These are phyloP conservation scores for Drosophila pseudotalamancana DNA, from an alignment of 2,888 invertebrate species.

Conservation along the genomic window DNA sequence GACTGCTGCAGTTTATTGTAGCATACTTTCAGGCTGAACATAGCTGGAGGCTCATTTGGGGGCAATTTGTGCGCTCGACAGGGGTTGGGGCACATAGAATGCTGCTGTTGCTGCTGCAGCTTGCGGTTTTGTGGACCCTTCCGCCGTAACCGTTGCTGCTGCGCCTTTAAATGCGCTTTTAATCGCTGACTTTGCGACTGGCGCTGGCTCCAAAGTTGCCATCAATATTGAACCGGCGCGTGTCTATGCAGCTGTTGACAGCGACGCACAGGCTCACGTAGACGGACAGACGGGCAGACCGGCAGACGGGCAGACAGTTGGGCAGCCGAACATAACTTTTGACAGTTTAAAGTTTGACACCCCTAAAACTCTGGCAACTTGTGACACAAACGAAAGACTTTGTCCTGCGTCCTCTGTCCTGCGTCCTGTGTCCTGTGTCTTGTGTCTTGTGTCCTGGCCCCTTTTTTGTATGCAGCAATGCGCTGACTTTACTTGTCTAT, in stretches of 20 bases:
- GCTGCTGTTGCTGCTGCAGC: constrained; percentile 50
- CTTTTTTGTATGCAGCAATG: constrained; percentile 64
- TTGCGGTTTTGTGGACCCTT: constrained; percentile 27
- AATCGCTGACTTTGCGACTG: constrained; percentile 58
- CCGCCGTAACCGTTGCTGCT: not conserved
- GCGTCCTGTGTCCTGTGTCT: constrained; percentile 13
- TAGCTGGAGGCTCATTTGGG: constrained; percentile 43
- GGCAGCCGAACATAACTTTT: constrained; percentile 50
- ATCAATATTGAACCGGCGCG: constrained; percentile 76
- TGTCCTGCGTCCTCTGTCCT: constrained; percentile 13
- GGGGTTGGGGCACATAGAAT: constrained; percentile 28
- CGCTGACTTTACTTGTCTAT: constrained; percentile 54
- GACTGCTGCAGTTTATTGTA: constrained; percentile 67
- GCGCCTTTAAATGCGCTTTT: constrained; percentile 72
- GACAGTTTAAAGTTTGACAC: constrained; percentile 80
- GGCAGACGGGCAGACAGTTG: not conserved
- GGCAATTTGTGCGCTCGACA: constrained; percentile 47
- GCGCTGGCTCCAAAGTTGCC: constrained; percentile 55
- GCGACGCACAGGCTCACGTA: constrained; percentile 53
- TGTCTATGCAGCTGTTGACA: constrained; percentile 74
- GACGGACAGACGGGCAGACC: not conserved
- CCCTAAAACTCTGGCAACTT: constrained; percentile 45
- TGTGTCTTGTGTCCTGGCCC: constrained; percentile 24
- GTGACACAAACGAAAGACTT: constrained; percentile 57
- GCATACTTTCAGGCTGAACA: constrained; percentile 66